phyloP scores from a whole-genome alignment of 2,888 invertebrate species.

The Drepanosiphum platanoidis region DNA sequence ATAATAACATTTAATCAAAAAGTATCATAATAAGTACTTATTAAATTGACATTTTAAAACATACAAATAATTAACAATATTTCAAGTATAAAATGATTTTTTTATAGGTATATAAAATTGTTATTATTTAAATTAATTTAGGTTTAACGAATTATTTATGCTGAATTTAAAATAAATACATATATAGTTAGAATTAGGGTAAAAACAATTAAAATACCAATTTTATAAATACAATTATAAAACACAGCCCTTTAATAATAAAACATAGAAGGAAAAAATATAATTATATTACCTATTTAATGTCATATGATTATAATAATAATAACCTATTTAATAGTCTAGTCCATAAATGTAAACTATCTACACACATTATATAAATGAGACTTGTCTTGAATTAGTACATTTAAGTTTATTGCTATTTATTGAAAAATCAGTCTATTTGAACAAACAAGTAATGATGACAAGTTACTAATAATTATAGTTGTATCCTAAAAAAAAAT shows the following conservation, averaged over 20 bases:
- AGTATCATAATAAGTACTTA: constrained; percentile 33
- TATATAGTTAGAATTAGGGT: constrained; percentile 25
- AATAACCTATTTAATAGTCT: constrained; percentile 19
- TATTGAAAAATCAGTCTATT: constrained; percentile 55
- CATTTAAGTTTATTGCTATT: constrained; percentile 21
- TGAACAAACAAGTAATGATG: constrained; percentile 53
- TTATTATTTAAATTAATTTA: constrained; percentile 23
- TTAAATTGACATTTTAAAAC: constrained; percentile 37
- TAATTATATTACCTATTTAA: constrained; percentile 16
- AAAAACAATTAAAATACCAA: constrained; percentile 34
- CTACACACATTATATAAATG: background rate
- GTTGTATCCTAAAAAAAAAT: constrained; percentile 40
- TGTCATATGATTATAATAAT: too few relatives aligned
- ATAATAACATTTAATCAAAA: constrained; percentile 52
- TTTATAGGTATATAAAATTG: constrained; percentile 10
- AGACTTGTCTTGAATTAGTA: constrained; percentile 23
- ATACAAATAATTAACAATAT: constrained; percentile 55
- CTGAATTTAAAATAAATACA: constrained; percentile 41
- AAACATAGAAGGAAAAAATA: constrained; percentile 39
- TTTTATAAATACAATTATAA: constrained; percentile 49
- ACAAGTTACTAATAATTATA: constrained; percentile 35
- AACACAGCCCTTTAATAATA: constrained; percentile 61
- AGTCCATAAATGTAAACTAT: constrained; percentile 16
- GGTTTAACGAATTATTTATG: background rate
- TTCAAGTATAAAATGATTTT: background rate